Percentiles rank a stretch among this genome's conserved stretches.
These are phyloP conservation scores for Mobula birostris DNA, from an alignment of 2,113 vertebrate species.

Conservation along the genomic window DNA sequence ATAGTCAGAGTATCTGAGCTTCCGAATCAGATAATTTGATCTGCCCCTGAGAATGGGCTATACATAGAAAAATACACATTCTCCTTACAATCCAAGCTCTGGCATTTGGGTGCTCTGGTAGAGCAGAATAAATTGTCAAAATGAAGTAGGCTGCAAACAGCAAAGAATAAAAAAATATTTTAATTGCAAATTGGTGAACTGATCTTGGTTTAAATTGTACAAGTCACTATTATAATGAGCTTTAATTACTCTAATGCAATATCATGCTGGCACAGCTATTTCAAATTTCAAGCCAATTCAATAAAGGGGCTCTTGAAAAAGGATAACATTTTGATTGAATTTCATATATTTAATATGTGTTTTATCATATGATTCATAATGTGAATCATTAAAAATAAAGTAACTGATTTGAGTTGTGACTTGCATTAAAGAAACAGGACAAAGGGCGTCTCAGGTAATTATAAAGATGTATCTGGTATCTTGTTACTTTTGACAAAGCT, in stretches of 20 bases:
- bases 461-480: slow-evolving; percentile 63
- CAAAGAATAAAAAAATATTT: slow-evolving; percentile 52
- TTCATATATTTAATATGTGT: slow-evolving; percentile 1
- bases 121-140: not conserved
- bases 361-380: not conserved
- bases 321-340: not conserved
- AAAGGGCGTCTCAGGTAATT: slow-evolving; percentile 59
- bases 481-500: slow-evolving; percentile 64
- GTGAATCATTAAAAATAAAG: slow-evolving; percentile 42
- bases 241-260: not conserved
- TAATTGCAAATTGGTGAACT: slow-evolving; percentile 58
- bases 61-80: not conserved
- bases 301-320: not conserved
- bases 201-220: slow-evolving; percentile 48
- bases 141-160: slow-evolving; percentile 37
- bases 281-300: not conserved
- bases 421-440: slow-evolving; percentile 53
- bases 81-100: not conserved
- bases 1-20: not conserved
- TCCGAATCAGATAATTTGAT: slow-evolving; percentile 24
- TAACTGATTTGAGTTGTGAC: slow-evolving; percentile 46
- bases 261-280: not conserved
- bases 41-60: not conserved
- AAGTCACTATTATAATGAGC: slow-evolving; percentile 41
- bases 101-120: not conserved